Conservation (phyloP, 2,797 vertebrate genomes). For the Arremon aurantiirostris region DNA sequence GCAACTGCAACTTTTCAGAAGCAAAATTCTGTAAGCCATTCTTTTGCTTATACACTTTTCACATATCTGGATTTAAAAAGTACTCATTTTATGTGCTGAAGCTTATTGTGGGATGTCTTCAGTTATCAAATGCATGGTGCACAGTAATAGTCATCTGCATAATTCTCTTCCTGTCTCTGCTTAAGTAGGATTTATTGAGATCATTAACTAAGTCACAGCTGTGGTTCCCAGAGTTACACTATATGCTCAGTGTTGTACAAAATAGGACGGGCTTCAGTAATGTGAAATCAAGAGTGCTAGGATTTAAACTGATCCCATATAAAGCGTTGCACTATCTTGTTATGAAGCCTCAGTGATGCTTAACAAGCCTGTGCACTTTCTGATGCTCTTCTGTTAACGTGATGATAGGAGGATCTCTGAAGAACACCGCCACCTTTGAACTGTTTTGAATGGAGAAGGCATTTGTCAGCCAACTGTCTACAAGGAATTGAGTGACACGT, state of each 20-base stretch:
- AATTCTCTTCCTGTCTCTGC: conserved; percentile 77
- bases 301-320: conserved; percentile 52
- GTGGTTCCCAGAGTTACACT: conserved; percentile 74
- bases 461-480: background rate
- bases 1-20: conserved; percentile 26
- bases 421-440: background rate
- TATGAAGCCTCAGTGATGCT: background rate
- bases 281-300: conserved; percentile 58
- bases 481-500: background rate
- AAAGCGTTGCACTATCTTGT: conserved; percentile 46
- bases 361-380: conserved; percentile 34
- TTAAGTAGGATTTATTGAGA: conserved; percentile 83
- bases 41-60: background rate
- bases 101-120: conserved; percentile 58
- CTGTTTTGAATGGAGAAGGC: background rate
- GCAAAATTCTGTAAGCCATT: background rate
- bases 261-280: conserved; percentile 64
- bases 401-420: background rate
- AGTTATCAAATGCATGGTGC: conserved; percentile 64
- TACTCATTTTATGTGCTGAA: conserved; percentile 15
- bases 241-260: conserved; percentile 68
- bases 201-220: conserved; percentile 79
- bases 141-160: conserved; percentile 74
- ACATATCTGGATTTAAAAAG: conserved; percentile 1
- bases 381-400: background rate